phyloP scores from a whole-genome alignment of 1,140 invertebrate genomes.

The Heliconius nattereri region DNA sequence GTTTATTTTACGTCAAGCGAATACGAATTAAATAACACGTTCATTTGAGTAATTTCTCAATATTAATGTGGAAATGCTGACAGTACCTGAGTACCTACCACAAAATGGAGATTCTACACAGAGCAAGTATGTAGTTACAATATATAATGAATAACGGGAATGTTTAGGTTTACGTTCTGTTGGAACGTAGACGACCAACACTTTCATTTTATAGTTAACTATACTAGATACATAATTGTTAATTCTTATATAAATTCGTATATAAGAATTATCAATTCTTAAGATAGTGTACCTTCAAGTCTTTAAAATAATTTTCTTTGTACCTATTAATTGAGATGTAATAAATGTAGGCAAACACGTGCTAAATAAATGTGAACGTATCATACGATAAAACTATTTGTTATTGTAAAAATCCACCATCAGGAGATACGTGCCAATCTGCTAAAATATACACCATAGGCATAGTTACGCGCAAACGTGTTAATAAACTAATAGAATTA shows the following conservation, averaged over 20 bases:
- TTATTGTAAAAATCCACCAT: slow-evolving; percentile 23
- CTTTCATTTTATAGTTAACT: slow-evolving; percentile 13
- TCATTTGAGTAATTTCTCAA: not conserved
- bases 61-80: not conserved
- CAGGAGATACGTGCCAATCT: slow-evolving; percentile 23
- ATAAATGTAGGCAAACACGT: not conserved
- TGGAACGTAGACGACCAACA: slow-evolving; percentile 1
- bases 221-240: not conserved
- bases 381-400: slow-evolving; percentile 24
- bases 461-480: slow-evolving; percentile 29
- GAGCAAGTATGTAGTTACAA: slow-evolving; percentile 24
- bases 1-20: too few relatives aligned
- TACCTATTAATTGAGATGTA: not conserved
- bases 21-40: not conserved
- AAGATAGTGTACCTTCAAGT: not conserved
- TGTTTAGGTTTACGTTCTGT: slow-evolving; percentile 5
- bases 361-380: not conserved
- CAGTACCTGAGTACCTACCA: slow-evolving; percentile 32
- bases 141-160: slow-evolving; percentile 37
- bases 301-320: not conserved
- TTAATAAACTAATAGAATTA: slow-evolving; percentile 16
- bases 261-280: too few relatives aligned
- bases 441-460: slow-evolving; percentile 29
- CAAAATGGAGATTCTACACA: slow-evolving; percentile 33
- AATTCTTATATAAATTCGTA: too few relatives aligned